These are phyloP conservation scores for Calosoma granatense DNA, from an alignment of 1,140 invertebrate genomes.

Conservation along the genomic window DNA sequence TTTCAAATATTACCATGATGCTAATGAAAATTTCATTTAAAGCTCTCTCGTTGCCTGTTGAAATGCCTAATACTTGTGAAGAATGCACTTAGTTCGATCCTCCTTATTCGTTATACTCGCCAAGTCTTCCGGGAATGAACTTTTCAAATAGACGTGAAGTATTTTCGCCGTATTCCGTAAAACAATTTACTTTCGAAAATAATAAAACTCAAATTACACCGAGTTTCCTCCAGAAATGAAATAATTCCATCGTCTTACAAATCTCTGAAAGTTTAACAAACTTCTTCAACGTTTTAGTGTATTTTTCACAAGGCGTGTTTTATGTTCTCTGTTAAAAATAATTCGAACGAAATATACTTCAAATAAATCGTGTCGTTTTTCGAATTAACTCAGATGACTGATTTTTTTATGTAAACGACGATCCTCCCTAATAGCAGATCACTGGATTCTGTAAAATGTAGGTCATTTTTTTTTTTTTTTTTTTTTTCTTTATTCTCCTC, in stretches of 20 bases:
- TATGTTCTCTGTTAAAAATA: slow-evolving; percentile 1
- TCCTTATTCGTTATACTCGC: too few species aligned
- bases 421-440: too few species aligned
- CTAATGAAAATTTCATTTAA: too few species aligned
- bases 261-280: neutral
- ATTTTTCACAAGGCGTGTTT: neutral
- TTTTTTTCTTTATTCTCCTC: too few species aligned
- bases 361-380: neutral
- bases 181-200: slow-evolving; percentile 1
- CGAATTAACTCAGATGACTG: neutral
- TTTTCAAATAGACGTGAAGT: neutral
- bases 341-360: neutral
- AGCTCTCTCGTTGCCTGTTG: neutral
- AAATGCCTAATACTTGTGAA: too few species aligned
- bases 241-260: neutral
- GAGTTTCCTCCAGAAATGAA: neutral
- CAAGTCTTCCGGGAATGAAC: too few species aligned
- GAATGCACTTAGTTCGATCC: too few species aligned
- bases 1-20: too few species aligned
- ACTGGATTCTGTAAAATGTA: too few species aligned
- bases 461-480: too few species aligned
- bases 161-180: neutral
- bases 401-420: too few species aligned
- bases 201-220: neutral
- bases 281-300: neutral